phyloP scores from a whole-genome alignment of 2,113 vertebrate species.

The Alouatta palliata region DNA sequence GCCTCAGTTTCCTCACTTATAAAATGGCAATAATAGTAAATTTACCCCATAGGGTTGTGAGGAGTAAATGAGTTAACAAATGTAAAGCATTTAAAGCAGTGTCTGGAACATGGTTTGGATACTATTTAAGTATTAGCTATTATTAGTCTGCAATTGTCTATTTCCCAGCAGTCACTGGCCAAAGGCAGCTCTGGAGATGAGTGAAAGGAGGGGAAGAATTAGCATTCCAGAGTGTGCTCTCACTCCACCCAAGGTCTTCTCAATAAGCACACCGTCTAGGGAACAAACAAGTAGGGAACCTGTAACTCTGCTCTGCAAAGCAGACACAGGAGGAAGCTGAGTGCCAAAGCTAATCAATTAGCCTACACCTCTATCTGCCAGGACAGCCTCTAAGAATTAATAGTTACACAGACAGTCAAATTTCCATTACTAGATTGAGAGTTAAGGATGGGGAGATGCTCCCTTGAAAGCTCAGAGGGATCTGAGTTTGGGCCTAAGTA shows the following conservation, averaged over 20 bases:
- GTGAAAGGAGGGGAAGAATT: background rate
- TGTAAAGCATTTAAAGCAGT: background rate
- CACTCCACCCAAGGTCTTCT: background rate
- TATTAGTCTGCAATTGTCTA: background rate
- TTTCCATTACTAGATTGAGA: background rate
- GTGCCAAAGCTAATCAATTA: background rate
- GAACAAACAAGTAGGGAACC: background rate
- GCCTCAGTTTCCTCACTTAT: background rate
- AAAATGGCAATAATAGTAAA: background rate
- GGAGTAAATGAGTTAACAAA: background rate
- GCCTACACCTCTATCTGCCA: background rate
- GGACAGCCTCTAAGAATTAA: background rate
- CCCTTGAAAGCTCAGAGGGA: background rate
- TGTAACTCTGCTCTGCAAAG: background rate
- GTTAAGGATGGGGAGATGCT: background rate
- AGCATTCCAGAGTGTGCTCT: background rate
- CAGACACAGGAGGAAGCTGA: background rate
- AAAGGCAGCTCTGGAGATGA: background rate
- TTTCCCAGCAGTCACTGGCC: background rate
- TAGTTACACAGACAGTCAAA: background rate
- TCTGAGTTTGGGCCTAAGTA: background rate
- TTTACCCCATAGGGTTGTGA: background rate
- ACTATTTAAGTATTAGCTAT: background rate
- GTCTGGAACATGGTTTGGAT: background rate
- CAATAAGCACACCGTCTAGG: background rate